Conservation (phyloP, 2,113 vertebrate species). For the Cisticola juncidis region DNA sequence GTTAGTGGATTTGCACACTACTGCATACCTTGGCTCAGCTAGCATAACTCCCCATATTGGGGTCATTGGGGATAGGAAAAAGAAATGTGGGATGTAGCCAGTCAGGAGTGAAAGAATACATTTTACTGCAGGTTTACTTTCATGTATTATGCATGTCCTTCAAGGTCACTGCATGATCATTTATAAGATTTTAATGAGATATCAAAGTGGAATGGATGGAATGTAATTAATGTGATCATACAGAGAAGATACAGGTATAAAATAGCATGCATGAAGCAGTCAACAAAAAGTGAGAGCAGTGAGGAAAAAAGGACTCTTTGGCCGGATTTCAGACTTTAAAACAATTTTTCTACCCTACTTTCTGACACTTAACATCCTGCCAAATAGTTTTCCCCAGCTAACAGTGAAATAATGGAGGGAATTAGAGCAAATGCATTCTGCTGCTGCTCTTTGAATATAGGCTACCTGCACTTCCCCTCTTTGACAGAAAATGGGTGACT, state of each 20-base stretch:
- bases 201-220: conserved; percentile 83
- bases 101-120: conserved; percentile 86
- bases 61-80: conserved; percentile 79
- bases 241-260: conserved; percentile 72
- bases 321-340: not conserved
- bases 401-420: conserved; percentile 17
- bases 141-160: conserved; percentile 87
- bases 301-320: not conserved
- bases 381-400: not conserved
- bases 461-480: not conserved
- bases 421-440: not conserved
- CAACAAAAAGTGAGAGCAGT: conserved; percentile 49
- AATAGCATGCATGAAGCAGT: conserved; percentile 53
- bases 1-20: conserved; percentile 72
- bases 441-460: not conserved
- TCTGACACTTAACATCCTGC: not conserved
- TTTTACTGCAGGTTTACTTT: conserved; percentile 87
- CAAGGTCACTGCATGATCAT: conserved; percentile 86
- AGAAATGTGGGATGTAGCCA: conserved; percentile 78
- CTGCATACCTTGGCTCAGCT: conserved; percentile 77
- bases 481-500: not conserved
- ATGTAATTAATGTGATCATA: conserved; percentile 82
- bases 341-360: not conserved
- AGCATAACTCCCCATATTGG: conserved; percentile 73
- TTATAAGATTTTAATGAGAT: conserved; percentile 89